These are phyloP conservation scores for Drosophila elegans DNA, from an alignment of 1,140 invertebrate genomes.

Conservation along the genomic window DNA sequence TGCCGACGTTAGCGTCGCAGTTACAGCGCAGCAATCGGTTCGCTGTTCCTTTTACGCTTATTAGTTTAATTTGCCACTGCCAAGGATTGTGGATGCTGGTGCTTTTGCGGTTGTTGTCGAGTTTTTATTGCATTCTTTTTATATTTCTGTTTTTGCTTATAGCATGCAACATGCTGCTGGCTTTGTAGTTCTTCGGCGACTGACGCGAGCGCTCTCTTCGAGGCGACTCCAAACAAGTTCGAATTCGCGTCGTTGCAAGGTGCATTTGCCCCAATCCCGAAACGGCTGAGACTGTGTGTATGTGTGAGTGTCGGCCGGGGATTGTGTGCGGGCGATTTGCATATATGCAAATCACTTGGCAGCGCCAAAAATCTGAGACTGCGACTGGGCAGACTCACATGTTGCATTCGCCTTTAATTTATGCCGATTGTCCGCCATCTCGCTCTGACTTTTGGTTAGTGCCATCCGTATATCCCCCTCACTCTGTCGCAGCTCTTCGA, in stretches of 20 bases:
- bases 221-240: slow-evolving; percentile 75
- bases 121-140: slow-evolving; percentile 19
- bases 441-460: slow-evolving; percentile 14
- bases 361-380: slow-evolving; percentile 65
- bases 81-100: slow-evolving; percentile 35
- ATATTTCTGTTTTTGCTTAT: slow-evolving; percentile 42
- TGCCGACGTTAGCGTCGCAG: slow-evolving; percentile 27
- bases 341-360: slow-evolving; percentile 78
- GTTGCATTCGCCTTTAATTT: slow-evolving; percentile 78
- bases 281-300: slow-evolving; percentile 22
- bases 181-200: slow-evolving; percentile 32
- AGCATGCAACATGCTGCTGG: slow-evolving; percentile 75
- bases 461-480: slow-evolving; percentile 3
- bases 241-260: slow-evolving; percentile 77
- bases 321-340: slow-evolving; percentile 57
- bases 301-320: slow-evolving; percentile 12
- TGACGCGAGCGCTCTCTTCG: slow-evolving; percentile 11
- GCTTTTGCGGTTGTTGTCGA: slow-evolving; percentile 28
- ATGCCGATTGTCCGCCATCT: slow-evolving; percentile 55
- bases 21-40: slow-evolving; percentile 46
- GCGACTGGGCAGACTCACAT: slow-evolving; percentile 59
- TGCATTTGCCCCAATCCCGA: slow-evolving; percentile 54
- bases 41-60: slow-evolving; percentile 75
- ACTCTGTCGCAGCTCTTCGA: slow-evolving; percentile 16
- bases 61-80: slow-evolving; percentile 77